Base-by-base conservation (phyloP, 2,888 invertebrate genomes). In the Panzeria rudis region DNA sequence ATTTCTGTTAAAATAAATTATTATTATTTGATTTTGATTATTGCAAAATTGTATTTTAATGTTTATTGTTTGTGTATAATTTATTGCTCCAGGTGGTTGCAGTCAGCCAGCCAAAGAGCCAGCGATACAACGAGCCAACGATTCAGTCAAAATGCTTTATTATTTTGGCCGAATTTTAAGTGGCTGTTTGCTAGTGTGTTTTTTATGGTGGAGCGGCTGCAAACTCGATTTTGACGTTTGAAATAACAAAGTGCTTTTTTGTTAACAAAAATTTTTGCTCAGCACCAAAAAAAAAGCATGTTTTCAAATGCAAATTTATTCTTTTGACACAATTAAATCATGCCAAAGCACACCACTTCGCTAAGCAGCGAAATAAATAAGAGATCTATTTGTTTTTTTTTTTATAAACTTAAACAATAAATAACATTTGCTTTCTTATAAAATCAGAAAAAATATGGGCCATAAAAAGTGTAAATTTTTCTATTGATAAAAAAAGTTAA, bases 21-120 rank as follows among this genome's bases (percentile, higher is more conserved):
- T 71, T 76, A 56, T 83, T 83, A 77, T 83, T 64, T 83, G 82
- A 71, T 71, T 71, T 83, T 77, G 64, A 83, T 83, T 83, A 72
- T 83, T 76, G 76, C 76, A 64, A 83, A 64, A 83, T 62, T 64
- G 47, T 50, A 38, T 66, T 68, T 81, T 81, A 81, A 75, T 81
- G 59, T 66, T n/a, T 69, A 54, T 80, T 66, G 47, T 73, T 76
- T 62, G n/a, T 13, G 11, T 52, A 5, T 66, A 61, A 44, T 66
- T 56, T 69, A 64, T 79, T 56, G 38, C 72, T 80, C 79, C 79
- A 80, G 79, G 64, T 80, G 79, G 62, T 17, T 64, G 68, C 59
- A 50, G 29, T 3, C 66, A 64, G 20, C 23, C 25, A 25, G 64
- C 20, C 35, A 17, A 5, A 0, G 29, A 23, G 61, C 61, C 61